A percentile compares a stretch with the other conserved stretches of the same genome.
Evolutionary conservation across 1,140 invertebrate genomes (phyloP).

Genomic region (Orchestia grillus): DNA sequence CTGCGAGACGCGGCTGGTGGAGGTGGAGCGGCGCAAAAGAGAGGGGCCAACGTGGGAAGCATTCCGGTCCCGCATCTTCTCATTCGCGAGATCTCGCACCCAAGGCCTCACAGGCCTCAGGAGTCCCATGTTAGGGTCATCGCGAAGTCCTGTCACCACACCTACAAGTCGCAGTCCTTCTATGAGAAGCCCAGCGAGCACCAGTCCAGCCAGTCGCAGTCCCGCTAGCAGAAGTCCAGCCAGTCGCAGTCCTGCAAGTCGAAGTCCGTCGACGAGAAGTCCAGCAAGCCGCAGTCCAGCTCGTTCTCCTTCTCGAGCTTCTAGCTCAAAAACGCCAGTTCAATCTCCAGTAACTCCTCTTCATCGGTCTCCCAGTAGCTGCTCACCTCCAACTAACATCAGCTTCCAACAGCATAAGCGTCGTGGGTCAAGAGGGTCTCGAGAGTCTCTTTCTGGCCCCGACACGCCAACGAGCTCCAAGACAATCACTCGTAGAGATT

Average conservation of each 20-base stretch:
- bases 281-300: slow-evolving; percentile 62
- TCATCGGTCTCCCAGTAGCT: slow-evolving; percentile 59
- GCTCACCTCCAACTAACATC: slow-evolving; percentile 48
- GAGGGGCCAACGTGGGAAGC: slow-evolving; percentile 60
- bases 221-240: slow-evolving; percentile 60
- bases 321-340: slow-evolving; percentile 50
- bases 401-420: slow-evolving; percentile 57
- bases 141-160: neutral
- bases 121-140: slow-evolving; percentile 29
- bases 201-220: slow-evolving; percentile 58
- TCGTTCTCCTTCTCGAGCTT: slow-evolving; percentile 58
- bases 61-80: slow-evolving; percentile 62
- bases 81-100: slow-evolving; percentile 61
- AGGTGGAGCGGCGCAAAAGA: slow-evolving; percentile 38
- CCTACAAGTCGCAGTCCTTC: slow-evolving; percentile 58
- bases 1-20: slow-evolving; percentile 51
- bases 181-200: slow-evolving; percentile 58
- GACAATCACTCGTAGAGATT: neutral
- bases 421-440: slow-evolving; percentile 58
- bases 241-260: slow-evolving; percentile 56
- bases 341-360: slow-evolving; percentile 60
- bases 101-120: slow-evolving; percentile 56
- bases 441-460: slow-evolving; percentile 39
- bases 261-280: slow-evolving; percentile 58
- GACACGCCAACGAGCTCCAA: neutral